Evolutionary conservation across 2,113 vertebrate genomes (phyloP).

Genomic region (Silurus asotus): DNA sequence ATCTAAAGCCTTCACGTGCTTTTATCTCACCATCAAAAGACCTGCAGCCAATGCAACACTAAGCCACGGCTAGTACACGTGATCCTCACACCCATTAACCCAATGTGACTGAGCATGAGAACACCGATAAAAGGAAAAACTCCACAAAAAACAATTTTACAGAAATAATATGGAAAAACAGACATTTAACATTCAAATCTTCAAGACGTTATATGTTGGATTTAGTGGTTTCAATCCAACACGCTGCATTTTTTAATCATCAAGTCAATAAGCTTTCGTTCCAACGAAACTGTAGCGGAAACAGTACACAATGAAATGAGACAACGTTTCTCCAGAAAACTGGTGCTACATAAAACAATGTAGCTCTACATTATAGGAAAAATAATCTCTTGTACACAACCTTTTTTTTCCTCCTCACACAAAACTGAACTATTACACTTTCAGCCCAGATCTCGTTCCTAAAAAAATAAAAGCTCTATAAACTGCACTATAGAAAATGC

Average conservation of each 20-base stretch:
- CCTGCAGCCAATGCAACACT: conserved; percentile 34
- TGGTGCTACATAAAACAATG: too few species aligned
- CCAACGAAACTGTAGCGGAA: too few species aligned
- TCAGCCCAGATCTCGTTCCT: too few species aligned
- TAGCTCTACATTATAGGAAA: background rate
- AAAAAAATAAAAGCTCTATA: background rate
- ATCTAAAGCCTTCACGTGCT: conserved; percentile 25
- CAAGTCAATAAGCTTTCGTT: background rate
- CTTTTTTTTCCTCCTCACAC: too few species aligned
- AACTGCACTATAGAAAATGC: background rate
- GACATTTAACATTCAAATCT: background rate
- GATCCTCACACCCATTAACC: background rate
- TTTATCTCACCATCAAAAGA: conserved; percentile 48
- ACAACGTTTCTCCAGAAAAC: too few species aligned
- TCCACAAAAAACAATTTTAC: background rate
- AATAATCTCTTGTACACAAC: background rate
- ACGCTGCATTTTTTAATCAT: background rate
- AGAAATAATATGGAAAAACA: too few species aligned
- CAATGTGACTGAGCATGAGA: background rate
- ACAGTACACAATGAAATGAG: too few species aligned
- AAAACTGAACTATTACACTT: too few species aligned
- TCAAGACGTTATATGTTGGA: background rate
- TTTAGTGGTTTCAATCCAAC: background rate
- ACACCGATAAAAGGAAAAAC: background rate
- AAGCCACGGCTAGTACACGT: background rate